Evolutionary conservation across 2,113 vertebrate genomes (phyloP).

Genomic region (Zosterops japonicus): DNA sequence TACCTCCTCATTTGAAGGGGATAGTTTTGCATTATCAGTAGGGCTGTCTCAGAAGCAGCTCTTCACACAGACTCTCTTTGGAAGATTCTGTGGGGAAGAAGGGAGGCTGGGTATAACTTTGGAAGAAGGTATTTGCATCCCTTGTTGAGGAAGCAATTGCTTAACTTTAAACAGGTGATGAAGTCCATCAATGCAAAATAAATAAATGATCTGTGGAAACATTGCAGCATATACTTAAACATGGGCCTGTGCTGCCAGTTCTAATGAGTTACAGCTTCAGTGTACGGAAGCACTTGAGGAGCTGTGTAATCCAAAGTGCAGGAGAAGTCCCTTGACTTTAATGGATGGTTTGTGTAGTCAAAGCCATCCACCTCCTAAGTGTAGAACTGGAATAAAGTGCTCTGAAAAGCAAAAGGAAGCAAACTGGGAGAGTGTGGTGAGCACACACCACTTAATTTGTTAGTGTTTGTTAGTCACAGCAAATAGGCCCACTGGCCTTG

Average conservation of each 20-base stretch:
- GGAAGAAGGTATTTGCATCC: neutral
- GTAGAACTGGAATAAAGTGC: neutral
- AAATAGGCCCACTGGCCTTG: neutral
- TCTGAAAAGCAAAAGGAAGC: neutral
- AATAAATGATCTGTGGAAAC: conserved; percentile 17
- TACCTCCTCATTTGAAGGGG: neutral
- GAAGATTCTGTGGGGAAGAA: neutral
- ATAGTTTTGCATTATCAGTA: neutral
- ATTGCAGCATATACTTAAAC: neutral
- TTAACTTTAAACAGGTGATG: conserved; percentile 38
- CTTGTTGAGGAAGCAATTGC: neutral
- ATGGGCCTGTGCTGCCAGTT: neutral
- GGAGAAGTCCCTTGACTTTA: neutral
- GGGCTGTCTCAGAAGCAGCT: neutral
- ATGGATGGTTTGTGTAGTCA: neutral
- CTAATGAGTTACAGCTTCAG: neutral
- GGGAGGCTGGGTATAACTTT: neutral
- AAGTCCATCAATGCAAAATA: neutral
- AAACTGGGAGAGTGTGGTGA: neutral
- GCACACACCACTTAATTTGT: neutral
- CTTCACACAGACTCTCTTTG: neutral
- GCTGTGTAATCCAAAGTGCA: neutral
- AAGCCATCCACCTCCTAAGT: neutral
- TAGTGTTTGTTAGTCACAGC: neutral
- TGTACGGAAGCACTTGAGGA: neutral